phyloP scores from a whole-genome alignment of 37 sponge, comb jelly and placozoan species.

The Oopsacas minuta region DNA sequence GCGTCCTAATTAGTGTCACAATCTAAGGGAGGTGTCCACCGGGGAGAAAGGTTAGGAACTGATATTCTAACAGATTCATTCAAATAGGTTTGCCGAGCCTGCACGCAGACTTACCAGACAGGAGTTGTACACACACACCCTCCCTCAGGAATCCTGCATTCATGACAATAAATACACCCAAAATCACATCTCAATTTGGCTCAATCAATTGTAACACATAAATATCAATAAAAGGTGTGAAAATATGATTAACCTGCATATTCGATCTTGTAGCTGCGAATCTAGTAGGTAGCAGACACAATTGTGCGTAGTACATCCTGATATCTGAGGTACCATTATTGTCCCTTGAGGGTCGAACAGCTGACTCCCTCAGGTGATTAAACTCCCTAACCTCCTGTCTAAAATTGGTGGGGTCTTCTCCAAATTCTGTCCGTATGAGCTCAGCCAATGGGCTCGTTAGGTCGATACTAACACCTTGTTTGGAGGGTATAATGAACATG shows the following conservation, averaged over 20 bases:
- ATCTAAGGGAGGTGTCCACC: too few species aligned
- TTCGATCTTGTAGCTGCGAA: constrained; percentile 26
- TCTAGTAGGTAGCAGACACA: constrained; percentile 62
- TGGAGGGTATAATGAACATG: background rate
- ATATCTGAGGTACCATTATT: constrained; percentile 47
- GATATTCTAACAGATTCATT: too few species aligned
- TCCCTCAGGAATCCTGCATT: too few species aligned
- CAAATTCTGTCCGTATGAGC: constrained; percentile 67
- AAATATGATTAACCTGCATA: background rate
- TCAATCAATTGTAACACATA: background rate
- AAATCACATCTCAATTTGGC: too few species aligned
- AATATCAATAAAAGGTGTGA: background rate
- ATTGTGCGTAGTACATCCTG: constrained; percentile 70
- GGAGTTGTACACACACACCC: too few species aligned
- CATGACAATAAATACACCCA: too few species aligned
- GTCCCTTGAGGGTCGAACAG: constrained; percentile 47
- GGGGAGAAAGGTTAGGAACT: too few species aligned
- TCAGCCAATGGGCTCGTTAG: constrained; percentile 22
- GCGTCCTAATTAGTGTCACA: too few species aligned
- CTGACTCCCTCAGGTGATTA: constrained; percentile 59
- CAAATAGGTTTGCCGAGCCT: too few species aligned
- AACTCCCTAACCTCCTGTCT: constrained; percentile 63
- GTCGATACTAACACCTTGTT: background rate
- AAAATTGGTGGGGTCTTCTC: constrained; percentile 62
- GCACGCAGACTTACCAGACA: too few species aligned